Conservation (phyloP, 2,113 vertebrate species). For the Cheirogaleus medius region DNA sequence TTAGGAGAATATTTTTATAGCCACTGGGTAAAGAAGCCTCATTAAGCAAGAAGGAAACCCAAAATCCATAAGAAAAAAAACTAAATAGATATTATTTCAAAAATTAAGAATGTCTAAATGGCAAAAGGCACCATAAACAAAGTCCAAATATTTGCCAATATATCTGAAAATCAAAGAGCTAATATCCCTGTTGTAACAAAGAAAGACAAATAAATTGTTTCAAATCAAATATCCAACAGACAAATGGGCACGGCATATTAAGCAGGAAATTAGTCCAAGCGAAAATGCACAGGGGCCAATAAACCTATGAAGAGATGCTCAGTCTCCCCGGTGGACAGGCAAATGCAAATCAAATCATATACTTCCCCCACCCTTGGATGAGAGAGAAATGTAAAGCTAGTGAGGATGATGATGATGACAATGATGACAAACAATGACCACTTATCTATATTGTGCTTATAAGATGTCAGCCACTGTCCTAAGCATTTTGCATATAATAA, state of each 20-base stretch:
- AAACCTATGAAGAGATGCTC: not conserved
- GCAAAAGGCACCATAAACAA: not conserved
- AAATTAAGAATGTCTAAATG: not conserved
- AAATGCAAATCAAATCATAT: not conserved
- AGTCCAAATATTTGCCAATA: not conserved
- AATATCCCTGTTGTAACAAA: not conserved
- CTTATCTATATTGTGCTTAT: accelerated
- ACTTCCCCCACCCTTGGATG: not conserved
- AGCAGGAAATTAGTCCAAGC: not conserved
- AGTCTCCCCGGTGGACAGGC: not conserved
- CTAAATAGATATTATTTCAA: not conserved
- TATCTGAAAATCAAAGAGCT: not conserved
- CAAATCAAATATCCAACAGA: not conserved
- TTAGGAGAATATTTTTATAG: not conserved
- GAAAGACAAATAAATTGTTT: not conserved
- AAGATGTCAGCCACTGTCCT: not conserved
- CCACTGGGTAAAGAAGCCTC: not conserved
- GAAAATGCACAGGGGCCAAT: not conserved
- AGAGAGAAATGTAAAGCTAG: not conserved
- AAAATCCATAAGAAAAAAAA: not conserved
- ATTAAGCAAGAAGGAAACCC: not conserved
- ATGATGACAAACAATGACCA: not conserved
- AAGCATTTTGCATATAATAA: not conserved
- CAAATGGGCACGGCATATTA: too few species aligned
- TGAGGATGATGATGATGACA: not conserved